Conservation (phyloP, 2,888 invertebrate genomes). For the Limnephilus lunatus region DNA sequence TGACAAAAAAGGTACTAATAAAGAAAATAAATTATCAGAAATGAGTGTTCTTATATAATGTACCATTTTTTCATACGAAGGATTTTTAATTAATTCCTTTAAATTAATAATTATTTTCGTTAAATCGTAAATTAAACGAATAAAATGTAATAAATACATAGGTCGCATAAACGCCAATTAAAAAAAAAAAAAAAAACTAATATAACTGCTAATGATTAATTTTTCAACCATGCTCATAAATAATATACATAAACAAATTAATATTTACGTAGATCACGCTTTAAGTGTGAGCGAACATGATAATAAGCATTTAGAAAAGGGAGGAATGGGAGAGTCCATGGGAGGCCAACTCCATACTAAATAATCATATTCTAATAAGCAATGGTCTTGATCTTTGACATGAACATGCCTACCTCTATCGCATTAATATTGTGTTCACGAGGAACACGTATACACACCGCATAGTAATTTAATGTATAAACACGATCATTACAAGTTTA, state of each 20-base stretch:
- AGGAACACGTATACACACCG: not conserved
- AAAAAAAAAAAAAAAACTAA: not conserved
- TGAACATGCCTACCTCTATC: not conserved
- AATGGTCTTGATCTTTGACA: constrained; percentile 33
- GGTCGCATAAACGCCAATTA: not conserved
- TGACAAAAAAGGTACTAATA: not conserved
- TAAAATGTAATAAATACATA: not conserved
- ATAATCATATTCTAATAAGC: constrained; percentile 6
- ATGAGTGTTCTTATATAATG: too few species aligned
- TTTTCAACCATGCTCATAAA: not conserved
- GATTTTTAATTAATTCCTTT: not conserved
- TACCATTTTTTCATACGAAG: not conserved
- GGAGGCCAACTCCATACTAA: not conserved
- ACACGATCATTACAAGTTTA: not conserved
- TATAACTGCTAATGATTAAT: not conserved
- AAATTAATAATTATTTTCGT: not conserved
- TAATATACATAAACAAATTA: not conserved
- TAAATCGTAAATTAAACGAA: not conserved
- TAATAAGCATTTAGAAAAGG: not conserved
- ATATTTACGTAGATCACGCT: not conserved
- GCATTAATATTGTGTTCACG: not conserved
- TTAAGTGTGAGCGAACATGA: not conserved
- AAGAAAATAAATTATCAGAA: not conserved
- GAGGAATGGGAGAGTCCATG: not conserved
- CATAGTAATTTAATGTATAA: constrained; percentile 9